Conservation (phyloP, 2,888 invertebrate genomes). For the Eupithecia pulchellata region DNA sequence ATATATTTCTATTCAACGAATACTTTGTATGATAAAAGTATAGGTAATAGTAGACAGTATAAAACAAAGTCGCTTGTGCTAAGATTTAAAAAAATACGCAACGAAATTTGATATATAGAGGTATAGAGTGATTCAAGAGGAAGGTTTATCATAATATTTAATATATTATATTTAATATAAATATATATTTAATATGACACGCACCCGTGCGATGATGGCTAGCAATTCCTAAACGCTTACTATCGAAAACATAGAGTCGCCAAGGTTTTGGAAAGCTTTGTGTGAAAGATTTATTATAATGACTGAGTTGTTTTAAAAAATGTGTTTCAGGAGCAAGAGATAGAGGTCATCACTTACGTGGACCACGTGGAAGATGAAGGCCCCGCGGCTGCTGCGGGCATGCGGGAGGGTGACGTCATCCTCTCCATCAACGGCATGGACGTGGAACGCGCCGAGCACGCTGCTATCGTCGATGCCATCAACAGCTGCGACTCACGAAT, state of each 20-base stretch:
- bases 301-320: neutral
- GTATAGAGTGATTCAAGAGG: too few species aligned
- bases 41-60: too few species aligned
- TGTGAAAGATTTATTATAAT: neutral
- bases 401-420: constrained; percentile 98
- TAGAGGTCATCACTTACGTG: constrained; percentile 98
- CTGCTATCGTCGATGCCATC: constrained; percentile 95
- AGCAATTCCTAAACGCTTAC: neutral
- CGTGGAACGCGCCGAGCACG: constrained; percentile 97
- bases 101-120: too few species aligned
- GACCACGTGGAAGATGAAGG: constrained; percentile 98
- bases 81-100: too few species aligned
- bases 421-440: constrained; percentile 97
- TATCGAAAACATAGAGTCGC: neutral
- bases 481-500: constrained; percentile 95
- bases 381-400: constrained; percentile 95
- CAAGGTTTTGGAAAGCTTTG: neutral
- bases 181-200: too few species aligned
- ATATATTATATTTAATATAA: too few species aligned
- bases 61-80: too few species aligned
- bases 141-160: too few species aligned
- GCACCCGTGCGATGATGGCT: too few species aligned
- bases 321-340: constrained; percentile 89
- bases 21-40: neutral
- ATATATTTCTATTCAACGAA: neutral